Evolutionary conservation across 1,140 invertebrate species (phyloP), one percentile per base, ranked within the genome.

Genomic region (Sycophila sp.): DNA sequence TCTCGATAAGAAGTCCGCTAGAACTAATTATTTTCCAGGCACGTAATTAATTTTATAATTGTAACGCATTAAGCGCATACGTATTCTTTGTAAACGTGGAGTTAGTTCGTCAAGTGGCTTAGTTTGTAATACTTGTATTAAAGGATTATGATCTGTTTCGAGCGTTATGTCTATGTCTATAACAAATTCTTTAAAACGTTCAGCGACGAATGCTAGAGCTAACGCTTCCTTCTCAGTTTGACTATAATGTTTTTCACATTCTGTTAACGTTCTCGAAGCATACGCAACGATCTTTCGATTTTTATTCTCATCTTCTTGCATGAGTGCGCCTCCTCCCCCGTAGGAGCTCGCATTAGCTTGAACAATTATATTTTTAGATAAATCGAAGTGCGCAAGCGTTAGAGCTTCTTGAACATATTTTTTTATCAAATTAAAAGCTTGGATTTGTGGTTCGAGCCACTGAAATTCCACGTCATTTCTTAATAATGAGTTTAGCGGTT

Each of bases 121-220:
- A 55, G 73, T n/a, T 73, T 69, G 71, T 56, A 78, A 55, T 15
- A 85, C 75, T 55, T 74, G 66, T 0, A 71, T 2, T 17, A 73
- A 13, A 0, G 55, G 79, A 30, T 81, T 78, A 65, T 84, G 81
- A 69, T 84, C 81, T 2, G 77, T 81, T 69, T 77, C 76, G 1
- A 83, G 34, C 0, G 28, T 69, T 19, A 83, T 64, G 4, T 62
- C 6, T 0, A 66, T 53, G 2, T 75, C 78, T n/a, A 60, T 72
- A 7, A 82, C 49, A 47, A 73, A 81, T 24, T 81, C 73, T 47
- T 66, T 58, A 75, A 86, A 88, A 58, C 76, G 76, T 69, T 80
- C 73, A 60, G 53, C 75, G 6, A 72, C 75, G 70, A 70, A 82
- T 34, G 74, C 63, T 4, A 72, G 34, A 34, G 40, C 73, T 42